A percentile compares a stretch with the other conserved stretches of the same genome.
phyloP scores from a whole-genome alignment of 2,888 invertebrate genomes.

The Teleiodes luculella region DNA sequence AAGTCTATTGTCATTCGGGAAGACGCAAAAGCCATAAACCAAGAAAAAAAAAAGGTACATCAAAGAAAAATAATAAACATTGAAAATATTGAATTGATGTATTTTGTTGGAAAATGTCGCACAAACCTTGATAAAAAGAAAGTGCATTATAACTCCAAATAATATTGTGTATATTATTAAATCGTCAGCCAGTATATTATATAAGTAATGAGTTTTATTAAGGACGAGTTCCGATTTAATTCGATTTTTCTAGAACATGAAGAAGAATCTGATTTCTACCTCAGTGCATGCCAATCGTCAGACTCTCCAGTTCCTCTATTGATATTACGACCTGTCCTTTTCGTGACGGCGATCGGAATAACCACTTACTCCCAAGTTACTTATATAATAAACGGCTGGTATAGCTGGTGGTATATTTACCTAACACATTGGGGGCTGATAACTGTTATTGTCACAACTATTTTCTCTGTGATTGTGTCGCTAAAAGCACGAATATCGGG shows the following conservation, averaged over 20 bases:
- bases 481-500: not conserved
- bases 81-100: no score
- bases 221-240: not conserved
- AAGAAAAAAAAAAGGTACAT: no score
- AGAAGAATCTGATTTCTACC: not conserved
- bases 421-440: conserved; percentile 31
- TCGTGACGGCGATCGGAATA: not conserved
- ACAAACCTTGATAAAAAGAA: no score
- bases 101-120: no score
- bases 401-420: conserved; percentile 21
- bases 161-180: no score
- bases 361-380: not conserved
- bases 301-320: not conserved
- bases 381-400: not conserved
- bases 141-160: no score
- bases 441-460: not conserved
- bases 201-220: not conserved
- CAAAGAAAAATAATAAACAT: no score
- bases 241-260: not conserved
- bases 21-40: no score
- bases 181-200: not conserved
- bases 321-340: not conserved
- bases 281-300: not conserved
- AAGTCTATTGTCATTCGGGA: no score
- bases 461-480: not conserved